phyloP scores from a whole-genome alignment of 2,888 invertebrate genomes.

The Amiota mariae region DNA sequence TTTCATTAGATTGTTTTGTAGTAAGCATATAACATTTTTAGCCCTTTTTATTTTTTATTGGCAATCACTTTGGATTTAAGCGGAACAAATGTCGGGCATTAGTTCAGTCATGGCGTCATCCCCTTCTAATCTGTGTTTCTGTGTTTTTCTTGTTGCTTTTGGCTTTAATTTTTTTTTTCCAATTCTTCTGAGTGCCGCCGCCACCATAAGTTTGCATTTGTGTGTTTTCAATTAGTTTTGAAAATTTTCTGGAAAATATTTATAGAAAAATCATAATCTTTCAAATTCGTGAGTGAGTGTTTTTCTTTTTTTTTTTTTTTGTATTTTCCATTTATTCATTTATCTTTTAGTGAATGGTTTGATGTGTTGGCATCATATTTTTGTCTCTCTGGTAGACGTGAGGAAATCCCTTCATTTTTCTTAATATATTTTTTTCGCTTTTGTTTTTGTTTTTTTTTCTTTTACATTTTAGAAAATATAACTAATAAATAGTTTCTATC shows the following conservation, averaged over 20 bases:
- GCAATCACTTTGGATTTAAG: conserved; percentile 59
- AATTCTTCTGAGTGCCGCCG: conserved; percentile 29
- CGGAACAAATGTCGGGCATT: conserved; percentile 46
- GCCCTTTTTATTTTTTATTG: conserved; percentile 64
- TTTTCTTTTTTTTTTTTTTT: neutral
- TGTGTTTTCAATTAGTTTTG: conserved; percentile 32
- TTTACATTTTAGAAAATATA: neutral
- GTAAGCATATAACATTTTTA: conserved; percentile 42
- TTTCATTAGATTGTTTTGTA: conserved; percentile 13
- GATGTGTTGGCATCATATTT: conserved; percentile 46
- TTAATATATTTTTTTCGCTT: conserved; percentile 31
- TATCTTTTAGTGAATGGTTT: neutral
- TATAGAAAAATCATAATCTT: conserved; percentile 47
- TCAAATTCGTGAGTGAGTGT: neutral
- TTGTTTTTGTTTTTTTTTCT: conserved; percentile 36
- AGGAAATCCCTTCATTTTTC: conserved; percentile 57
- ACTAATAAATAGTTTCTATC: conserved; percentile 1
- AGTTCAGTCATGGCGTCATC: conserved; percentile 21
- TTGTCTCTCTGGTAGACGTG: conserved; percentile 45
- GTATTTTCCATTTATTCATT: neutral
- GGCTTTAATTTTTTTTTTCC: neutral
- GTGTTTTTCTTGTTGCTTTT: neutral
- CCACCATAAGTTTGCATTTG: conserved; percentile 54
- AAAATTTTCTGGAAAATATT: conserved; percentile 44
- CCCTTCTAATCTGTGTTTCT: conserved; percentile 2